Evolutionary conservation across 2,888 invertebrate genomes (phyloP), one percentile per base, ranked within the genome.

Genomic region (Cheilosia pagana): DNA sequence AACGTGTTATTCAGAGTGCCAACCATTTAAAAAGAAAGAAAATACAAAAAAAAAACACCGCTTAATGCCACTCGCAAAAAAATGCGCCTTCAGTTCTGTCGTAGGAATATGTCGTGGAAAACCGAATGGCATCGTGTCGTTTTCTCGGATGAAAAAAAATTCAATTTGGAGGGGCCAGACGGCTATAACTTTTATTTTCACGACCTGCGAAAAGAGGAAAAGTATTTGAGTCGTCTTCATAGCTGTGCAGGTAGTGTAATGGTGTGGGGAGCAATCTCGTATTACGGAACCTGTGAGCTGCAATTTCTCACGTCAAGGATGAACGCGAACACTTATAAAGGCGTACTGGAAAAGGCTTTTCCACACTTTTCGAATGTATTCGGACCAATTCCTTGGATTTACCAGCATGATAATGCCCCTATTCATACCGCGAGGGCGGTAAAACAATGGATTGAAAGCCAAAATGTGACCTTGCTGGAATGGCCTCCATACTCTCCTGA

Each of bases 211-310:
- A 53, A 53, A 10, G 53, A 53, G 16, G 28, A 53, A 14, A 25
- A 52, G 14, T 1, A 25, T 6, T 52, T 52, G 25, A 53, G 52
- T 16, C 16, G 25, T 53, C 55, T 31, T 10, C 55, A 35, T 35
- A 55, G 55, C 16, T 55, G 16, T 55, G 55, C n/a, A 5, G 16
- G 28, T 53, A 25, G 53, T 31, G 31, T 53, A 23, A 23, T 23
- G 23, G 23, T 23, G 23, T 23, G 23, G 23, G 53, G 2, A 16
- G 8, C 53, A 8, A 55, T 55, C 31, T 35, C 55, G 14, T 55
- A 19, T 3, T 28, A 52, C n/a, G 14, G 6, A 35, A 35, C n/a
- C 8, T 53, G n/a, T 8, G 53, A 28, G 16, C 16, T 52, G 1
- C 25, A 25, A 3, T 23, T 23, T 23, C 23, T 23, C 23, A 23